These are phyloP conservation scores for Lomographa bimaculata DNA, from an alignment of 2,888 invertebrate genomes.

Conservation along the genomic window DNA sequence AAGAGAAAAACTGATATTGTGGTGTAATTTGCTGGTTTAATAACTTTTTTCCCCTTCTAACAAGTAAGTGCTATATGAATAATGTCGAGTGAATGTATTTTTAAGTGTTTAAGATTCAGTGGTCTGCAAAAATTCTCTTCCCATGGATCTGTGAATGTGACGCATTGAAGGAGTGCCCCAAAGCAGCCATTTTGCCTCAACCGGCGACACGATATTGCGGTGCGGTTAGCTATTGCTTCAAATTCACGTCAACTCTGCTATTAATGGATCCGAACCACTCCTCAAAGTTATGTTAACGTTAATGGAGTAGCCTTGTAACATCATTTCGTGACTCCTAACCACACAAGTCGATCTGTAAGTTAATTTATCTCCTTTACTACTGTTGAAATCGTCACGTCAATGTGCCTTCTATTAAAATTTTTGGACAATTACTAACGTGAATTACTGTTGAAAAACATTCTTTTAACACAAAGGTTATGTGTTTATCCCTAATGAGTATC, in stretches of 20 bases:
- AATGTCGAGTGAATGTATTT: constrained; percentile 59
- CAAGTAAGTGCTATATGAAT: constrained; percentile 77
- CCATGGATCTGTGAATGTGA: constrained; percentile 78
- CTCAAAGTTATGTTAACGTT: constrained; percentile 26
- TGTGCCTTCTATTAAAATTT: constrained; percentile 54
- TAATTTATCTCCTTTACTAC: constrained; percentile 49
- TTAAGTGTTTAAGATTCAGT: constrained; percentile 54
- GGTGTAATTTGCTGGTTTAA: constrained; percentile 81
- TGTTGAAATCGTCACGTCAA: constrained; percentile 43
- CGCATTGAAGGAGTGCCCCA: constrained; percentile 86
- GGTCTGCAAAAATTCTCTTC: constrained; percentile 48
- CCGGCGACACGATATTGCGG: constrained; percentile 82
- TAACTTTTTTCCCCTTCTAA: constrained; percentile 81
- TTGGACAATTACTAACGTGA: constrained; percentile 42
- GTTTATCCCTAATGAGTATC: constrained; percentile 16
- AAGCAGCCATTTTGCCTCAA: constrained; percentile 83
- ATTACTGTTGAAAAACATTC: constrained; percentile 13
- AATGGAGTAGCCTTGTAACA: constrained; percentile 18
- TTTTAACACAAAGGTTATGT: constrained; percentile 2
- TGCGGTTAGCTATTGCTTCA: constrained; percentile 63
- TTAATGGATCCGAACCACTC: constrained; percentile 25
- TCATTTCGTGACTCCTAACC: constrained; percentile 19
- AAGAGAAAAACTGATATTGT: constrained; percentile 81
- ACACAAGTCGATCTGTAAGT: constrained; percentile 50
- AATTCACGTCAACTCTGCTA: constrained; percentile 31